These are phyloP conservation scores for Habropoda laboriosa DNA, from an alignment of 1,140 invertebrate species.

Conservation along the genomic window DNA sequence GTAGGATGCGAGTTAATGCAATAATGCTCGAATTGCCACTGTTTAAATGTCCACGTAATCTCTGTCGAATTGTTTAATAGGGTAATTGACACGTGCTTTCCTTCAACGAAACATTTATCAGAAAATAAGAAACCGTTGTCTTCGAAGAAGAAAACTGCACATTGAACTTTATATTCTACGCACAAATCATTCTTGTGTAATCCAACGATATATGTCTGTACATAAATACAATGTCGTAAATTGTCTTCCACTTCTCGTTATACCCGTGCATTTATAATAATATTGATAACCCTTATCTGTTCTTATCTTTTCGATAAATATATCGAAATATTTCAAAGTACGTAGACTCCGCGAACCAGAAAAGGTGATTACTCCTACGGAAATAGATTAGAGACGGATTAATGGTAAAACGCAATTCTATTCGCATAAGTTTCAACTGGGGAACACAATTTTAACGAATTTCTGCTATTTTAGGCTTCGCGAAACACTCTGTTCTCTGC, in stretches of 20 bases:
- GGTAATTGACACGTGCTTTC: slow-evolving; percentile 8
- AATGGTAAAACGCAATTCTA: too few species aligned
- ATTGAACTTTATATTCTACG: slow-evolving; percentile 30
- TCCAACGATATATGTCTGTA: too few species aligned
- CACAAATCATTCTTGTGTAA: neutral
- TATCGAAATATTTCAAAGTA: neutral
- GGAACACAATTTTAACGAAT: too few species aligned
- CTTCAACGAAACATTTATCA: neutral
- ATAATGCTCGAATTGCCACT: slow-evolving; percentile 47
- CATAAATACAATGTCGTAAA: neutral
- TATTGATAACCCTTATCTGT: slow-evolving; percentile 11
- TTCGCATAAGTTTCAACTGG: too few species aligned
- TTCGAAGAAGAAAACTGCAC: slow-evolving; percentile 14
- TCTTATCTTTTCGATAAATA: neutral
- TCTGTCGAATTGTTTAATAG: neutral
- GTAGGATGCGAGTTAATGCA: slow-evolving; percentile 60
- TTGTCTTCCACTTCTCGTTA: neutral
- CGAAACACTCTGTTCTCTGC: too few species aligned
- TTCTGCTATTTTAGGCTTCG: too few species aligned
- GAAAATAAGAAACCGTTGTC: neutral
- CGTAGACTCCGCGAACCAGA: too few species aligned
- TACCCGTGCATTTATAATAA: neutral
- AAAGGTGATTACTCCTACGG: too few species aligned
- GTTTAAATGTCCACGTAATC: slow-evolving; percentile 41
- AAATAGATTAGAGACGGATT: too few species aligned